Conservation (phyloP, 2,888 invertebrate species). For the Sarcophaga caerulescens region DNA sequence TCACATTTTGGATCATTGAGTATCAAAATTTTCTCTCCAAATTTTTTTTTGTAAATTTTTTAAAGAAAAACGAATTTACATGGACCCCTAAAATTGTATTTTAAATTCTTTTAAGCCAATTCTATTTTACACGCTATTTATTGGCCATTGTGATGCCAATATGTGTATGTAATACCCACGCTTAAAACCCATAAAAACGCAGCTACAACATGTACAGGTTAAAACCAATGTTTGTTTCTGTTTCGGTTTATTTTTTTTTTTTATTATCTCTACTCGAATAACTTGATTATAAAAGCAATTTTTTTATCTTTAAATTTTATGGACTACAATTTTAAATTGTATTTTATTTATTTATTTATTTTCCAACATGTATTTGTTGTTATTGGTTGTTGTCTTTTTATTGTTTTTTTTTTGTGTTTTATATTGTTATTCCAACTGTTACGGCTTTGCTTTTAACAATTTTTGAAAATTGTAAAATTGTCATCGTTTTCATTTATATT, state of each 20-base stretch:
- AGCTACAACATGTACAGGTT: slow-evolving; percentile 6
- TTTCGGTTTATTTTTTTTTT: slow-evolving; percentile 1
- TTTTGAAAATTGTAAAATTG: slow-evolving; percentile 32
- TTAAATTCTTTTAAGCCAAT: no score
- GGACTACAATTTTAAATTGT: slow-evolving; percentile 24
- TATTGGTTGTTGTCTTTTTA: background rate
- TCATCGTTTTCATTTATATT: slow-evolving; percentile 40
- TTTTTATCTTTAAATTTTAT: slow-evolving; percentile 27
- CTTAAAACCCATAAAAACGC: background rate
- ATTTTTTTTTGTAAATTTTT: no score
- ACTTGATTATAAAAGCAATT: slow-evolving; percentile 57
- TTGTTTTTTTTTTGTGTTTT: slow-evolving; percentile 1
- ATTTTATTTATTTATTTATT: background rate
- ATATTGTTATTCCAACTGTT: background rate
- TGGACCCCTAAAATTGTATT: no score
- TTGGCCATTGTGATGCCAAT: no score
- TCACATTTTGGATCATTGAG: no score
- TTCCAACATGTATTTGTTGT: background rate
- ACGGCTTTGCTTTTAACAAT: slow-evolving; percentile 16
- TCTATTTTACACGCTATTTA: no score
- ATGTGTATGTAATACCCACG: no score
- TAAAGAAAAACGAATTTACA: no score
- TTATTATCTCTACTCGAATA: slow-evolving; percentile 47
- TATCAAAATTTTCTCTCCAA: no score
- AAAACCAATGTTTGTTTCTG: slow-evolving; percentile 28